phyloP scores from a whole-genome alignment of 2,888 invertebrate genomes.

The Ophioninae sp. region DNA sequence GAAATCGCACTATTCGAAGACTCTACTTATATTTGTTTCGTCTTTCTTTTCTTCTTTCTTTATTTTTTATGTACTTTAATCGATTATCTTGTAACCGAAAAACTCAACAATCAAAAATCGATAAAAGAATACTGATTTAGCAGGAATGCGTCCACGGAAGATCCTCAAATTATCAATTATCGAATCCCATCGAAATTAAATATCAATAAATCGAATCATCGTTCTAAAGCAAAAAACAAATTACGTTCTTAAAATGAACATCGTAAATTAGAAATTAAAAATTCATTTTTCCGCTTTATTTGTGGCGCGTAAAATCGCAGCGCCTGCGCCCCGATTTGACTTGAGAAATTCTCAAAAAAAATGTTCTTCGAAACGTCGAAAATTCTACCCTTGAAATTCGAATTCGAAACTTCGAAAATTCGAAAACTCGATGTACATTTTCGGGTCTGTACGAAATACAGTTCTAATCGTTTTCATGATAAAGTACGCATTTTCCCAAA shows the following conservation, averaged over 20 bases:
- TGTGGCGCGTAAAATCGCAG: too few relatives aligned
- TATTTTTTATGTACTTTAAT: constrained; percentile 33
- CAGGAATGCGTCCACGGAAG: neutral
- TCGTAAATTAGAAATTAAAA: neutral
- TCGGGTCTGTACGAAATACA: neutral
- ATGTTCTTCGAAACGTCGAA: too few relatives aligned
- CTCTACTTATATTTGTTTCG: constrained; percentile 42
- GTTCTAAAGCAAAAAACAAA: neutral
- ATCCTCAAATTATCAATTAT: neutral
- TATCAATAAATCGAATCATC: too few relatives aligned
- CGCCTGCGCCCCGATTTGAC: too few relatives aligned
- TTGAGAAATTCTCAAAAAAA: too few relatives aligned
- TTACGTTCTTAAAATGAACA: neutral
- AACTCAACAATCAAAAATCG: neutral
- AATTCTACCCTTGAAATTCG: too few relatives aligned
- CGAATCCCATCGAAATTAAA: too few relatives aligned
- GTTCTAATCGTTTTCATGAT: neutral
- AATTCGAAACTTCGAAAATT: too few relatives aligned
- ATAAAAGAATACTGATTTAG: neutral
- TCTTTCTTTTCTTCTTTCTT: too few relatives aligned
- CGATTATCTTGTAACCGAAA: neutral
- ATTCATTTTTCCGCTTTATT: neutral
- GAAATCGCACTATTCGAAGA: constrained; percentile 28
- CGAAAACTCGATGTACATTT: too few relatives aligned
- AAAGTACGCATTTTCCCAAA: neutral